Evolutionary conservation across 2,797 vertebrate species (phyloP), one percentile per base, ranked within the genome.

Genomic region (Heteromormyrus szaboi): DNA sequence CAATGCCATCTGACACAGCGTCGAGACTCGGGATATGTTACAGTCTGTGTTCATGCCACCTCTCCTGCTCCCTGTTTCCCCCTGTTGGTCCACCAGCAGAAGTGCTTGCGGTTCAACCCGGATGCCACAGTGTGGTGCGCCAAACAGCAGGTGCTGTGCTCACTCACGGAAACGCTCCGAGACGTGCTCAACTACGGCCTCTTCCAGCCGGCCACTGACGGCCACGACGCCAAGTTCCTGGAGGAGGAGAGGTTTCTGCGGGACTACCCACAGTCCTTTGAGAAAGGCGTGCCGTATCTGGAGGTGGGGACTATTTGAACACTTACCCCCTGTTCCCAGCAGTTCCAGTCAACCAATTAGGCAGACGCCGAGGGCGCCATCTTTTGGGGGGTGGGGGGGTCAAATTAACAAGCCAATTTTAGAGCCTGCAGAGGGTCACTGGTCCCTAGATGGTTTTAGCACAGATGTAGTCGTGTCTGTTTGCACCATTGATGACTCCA

Each of bases 121-220:
- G 97, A 97, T 44, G 96, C 96, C 88, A 96, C 95, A 0, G 97
- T 97, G 92, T 99, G 98, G 98, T 96, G 92, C 0, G 98, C 97
- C 11, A 99, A 99, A 94, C 98, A 98, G 94, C 97, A 98, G 95
- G 96, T 99, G 88, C 95, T 99, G 88, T 97, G 96, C 79, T 97
- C 98, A 3, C 96, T 99, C 90, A 96, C 94, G 0, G 97, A 99
- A 92, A 96, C 97, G 0, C 91, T 99, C 86, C 97, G 98, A 96
- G 98, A 99, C 0, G 97, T 95, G 41, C 97, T 97, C 88, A 99
- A 99, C 94, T 99, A 99, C 0, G 98, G 98, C 88, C 97, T 99
- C 53, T 99, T 99, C 96, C 97, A 98, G 93, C 98, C 98, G 0
- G 98, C 98, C 44, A 96, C 96, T 89, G 97, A 98, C 0, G 97